Evolutionary conservation across 2,797 vertebrate species (phyloP).

Genomic region (Tadarida brasiliensis): DNA sequence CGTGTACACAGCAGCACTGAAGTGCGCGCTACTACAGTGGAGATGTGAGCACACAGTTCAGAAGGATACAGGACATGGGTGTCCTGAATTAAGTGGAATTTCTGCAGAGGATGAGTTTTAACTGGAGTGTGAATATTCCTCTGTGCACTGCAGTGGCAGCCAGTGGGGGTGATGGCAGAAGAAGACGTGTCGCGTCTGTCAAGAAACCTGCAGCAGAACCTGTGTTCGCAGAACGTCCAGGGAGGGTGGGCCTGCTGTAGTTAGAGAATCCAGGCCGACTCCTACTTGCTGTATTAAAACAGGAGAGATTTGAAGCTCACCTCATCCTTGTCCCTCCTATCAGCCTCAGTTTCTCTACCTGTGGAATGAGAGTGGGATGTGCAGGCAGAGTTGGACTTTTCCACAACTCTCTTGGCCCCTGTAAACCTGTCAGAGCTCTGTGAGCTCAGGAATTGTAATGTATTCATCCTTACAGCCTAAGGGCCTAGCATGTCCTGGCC

Average conservation of each 20-base stretch:
- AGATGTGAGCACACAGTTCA: not conserved
- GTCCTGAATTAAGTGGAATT: not conserved
- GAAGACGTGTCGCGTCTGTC: not conserved
- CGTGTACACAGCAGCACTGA: not conserved
- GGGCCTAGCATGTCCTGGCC: not conserved
- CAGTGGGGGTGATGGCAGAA: not conserved
- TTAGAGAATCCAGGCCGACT: not conserved
- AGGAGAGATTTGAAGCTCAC: not conserved
- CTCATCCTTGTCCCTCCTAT: not conserved
- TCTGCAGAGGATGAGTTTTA: not conserved
- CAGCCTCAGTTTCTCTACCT: not conserved
- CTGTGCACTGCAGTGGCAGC: not conserved
- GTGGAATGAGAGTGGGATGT: not conserved
- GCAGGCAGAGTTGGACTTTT: not conserved
- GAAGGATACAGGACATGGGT: not conserved
- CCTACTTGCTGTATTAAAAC: not conserved
- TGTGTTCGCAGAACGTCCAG: not conserved
- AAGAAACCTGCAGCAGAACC: not conserved
- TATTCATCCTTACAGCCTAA: not conserved
- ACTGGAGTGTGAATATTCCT: not conserved
- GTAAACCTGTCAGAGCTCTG: slow-evolving; percentile 2
- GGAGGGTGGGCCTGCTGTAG: not conserved
- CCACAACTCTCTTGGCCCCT: not conserved
- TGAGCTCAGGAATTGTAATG: not conserved
- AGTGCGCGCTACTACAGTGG: not conserved